phyloP scores from a whole-genome alignment of 2,888 invertebrate species.

The Tridacna gigas region DNA sequence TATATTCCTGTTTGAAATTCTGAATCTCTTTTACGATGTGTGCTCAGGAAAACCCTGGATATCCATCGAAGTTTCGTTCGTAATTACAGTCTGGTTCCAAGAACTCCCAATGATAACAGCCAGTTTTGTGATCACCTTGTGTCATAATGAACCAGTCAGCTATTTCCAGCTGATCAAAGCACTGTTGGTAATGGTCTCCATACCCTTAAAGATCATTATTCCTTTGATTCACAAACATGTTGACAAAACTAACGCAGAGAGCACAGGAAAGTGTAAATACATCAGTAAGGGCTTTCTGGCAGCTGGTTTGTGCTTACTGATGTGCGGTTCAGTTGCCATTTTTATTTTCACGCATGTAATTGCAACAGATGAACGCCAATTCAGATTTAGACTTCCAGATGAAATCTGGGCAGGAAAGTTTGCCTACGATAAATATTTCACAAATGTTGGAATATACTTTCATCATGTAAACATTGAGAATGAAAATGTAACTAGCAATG shows the following conservation, averaged over 20 bases:
- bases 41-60: slow-evolving; percentile 63
- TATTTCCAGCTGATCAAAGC: slow-evolving; percentile 74
- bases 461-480: slow-evolving; percentile 32
- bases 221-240: slow-evolving; percentile 52
- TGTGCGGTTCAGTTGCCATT: slow-evolving; percentile 55
- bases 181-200: slow-evolving; percentile 62
- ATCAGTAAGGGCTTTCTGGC: slow-evolving; percentile 43
- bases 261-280: slow-evolving; percentile 37
- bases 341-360: slow-evolving; percentile 65
- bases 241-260: slow-evolving; percentile 3
- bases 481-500: neutral
- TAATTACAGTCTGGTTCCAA: slow-evolving; percentile 70
- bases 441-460: slow-evolving; percentile 71
- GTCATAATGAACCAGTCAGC: slow-evolving; percentile 76
- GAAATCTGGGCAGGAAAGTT: slow-evolving; percentile 55
- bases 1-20: slow-evolving; percentile 55
- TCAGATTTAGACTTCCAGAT: slow-evolving; percentile 52
- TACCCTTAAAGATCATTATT: slow-evolving; percentile 63
- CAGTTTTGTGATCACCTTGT: slow-evolving; percentile 70
- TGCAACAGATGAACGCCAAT: slow-evolving; percentile 41
- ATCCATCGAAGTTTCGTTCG: slow-evolving; percentile 68
- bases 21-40: slow-evolving; percentile 52
- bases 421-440: slow-evolving; percentile 70
- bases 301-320: slow-evolving; percentile 52
- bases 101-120: slow-evolving; percentile 67